Conservation (phyloP, 2,888 invertebrate species). For the Chydorus sphaericus region DNA sequence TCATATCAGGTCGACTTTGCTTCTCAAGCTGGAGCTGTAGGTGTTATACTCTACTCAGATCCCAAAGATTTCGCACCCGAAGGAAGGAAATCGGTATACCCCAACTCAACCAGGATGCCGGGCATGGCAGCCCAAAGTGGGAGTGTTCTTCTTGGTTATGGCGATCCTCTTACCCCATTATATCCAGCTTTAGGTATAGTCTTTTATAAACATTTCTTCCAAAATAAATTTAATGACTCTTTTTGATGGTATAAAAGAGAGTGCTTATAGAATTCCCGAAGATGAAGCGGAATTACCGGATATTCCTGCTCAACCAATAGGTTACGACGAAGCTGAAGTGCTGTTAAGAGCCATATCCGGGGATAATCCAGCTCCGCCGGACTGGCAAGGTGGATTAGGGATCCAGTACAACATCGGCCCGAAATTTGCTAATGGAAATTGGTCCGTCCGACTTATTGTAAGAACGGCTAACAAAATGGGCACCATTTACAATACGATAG, state of each 20-base stretch:
- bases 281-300: conserved; percentile 25
- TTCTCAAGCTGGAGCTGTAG: conserved; percentile 27
- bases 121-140: conserved; percentile 34
- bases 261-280: conserved; percentile 21
- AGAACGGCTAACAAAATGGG: conserved; percentile 18
- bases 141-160: conserved; percentile 26
- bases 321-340: conserved; percentile 28
- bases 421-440: conserved; percentile 21
- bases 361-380: conserved; percentile 26
- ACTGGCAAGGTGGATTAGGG: conserved; percentile 31
- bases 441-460: conserved; percentile 19
- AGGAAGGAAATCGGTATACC: conserved; percentile 22
- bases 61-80: conserved; percentile 28
- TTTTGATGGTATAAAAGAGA: conserved; percentile 19
- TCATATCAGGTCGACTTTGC: conserved; percentile 20
- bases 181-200: conserved; percentile 32
- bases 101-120: conserved; percentile 32
- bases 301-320: conserved; percentile 31
- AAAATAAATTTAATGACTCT: background rate
- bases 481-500: conserved; percentile 27
- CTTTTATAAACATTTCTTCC: background rate
- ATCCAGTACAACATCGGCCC: conserved; percentile 30
- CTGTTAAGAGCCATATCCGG: conserved; percentile 22
- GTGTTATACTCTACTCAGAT: conserved; percentile 31
- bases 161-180: conserved; percentile 36